A percentile compares a stretch with the other conserved stretches of the same genome.
Evolutionary conservation across 2,113 vertebrate species (phyloP).

Genomic region (Leucopsar rothschildi): DNA sequence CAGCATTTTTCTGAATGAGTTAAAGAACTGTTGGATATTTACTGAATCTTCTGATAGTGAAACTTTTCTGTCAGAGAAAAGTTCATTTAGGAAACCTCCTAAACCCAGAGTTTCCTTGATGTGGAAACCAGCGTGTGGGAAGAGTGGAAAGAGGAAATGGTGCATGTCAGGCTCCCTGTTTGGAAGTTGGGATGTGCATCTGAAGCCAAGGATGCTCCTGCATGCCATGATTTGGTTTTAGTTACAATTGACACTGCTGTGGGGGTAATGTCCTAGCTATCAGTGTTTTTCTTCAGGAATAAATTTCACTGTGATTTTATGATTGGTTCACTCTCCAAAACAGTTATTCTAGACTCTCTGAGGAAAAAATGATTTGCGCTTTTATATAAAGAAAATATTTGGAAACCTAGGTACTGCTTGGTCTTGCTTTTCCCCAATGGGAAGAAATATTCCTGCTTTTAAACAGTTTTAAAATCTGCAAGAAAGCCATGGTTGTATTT

Average conservation of each 20-base stretch:
- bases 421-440: background rate
- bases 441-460: constrained; percentile 11
- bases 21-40: background rate
- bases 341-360: background rate
- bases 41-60: background rate
- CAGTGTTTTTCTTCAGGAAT: background rate
- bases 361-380: constrained; percentile 5
- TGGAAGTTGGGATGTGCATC: background rate
- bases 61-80: background rate
- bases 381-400: constrained; percentile 28
- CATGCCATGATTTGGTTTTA: background rate
- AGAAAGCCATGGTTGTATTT: constrained; percentile 19
- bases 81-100: background rate
- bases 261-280: too few relatives aligned
- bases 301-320: background rate
- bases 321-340: background rate
- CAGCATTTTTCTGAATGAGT: background rate
- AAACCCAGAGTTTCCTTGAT: background rate
- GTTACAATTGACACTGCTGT: background rate
- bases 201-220: background rate
- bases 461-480: background rate
- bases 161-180: background rate
- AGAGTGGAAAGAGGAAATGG: background rate
- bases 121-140: background rate
- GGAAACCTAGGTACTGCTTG: background rate